Conservation (phyloP, 2,888 invertebrate species). For the Caenorhabditis drosophilae region DNA sequence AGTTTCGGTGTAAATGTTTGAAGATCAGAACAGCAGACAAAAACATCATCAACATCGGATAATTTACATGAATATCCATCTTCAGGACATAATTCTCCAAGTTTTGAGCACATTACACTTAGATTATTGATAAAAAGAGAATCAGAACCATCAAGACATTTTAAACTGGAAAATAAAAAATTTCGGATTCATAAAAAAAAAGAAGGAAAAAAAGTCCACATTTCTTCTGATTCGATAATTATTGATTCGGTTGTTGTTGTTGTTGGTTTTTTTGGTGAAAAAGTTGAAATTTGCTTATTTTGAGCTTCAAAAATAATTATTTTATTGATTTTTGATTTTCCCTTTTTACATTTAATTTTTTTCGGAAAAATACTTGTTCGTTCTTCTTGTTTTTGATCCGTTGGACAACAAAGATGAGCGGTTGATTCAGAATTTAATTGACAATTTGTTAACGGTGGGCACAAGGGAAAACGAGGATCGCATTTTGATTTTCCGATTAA, state of each 20-base stretch:
- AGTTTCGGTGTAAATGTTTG: too few species aligned
- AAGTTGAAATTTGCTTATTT: background rate
- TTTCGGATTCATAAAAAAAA: background rate
- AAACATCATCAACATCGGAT: conserved; percentile 31
- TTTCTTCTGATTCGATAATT: too few species aligned
- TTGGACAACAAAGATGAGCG: conserved; percentile 21
- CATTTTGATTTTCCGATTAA: conserved; percentile 6
- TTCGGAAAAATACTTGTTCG: too few species aligned
- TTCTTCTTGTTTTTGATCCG: too few species aligned
- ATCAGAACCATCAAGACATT: conserved; percentile 32
- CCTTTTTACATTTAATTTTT: too few species aligned
- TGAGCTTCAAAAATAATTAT: background rate
- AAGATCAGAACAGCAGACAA: conserved; percentile 24
- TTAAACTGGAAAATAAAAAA: conserved; percentile 13
- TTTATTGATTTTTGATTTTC: background rate
- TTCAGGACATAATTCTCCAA: conserved; percentile 39
- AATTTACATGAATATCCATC: conserved; percentile 45
- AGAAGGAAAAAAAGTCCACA: too few species aligned
- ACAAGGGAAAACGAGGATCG: conserved; percentile 18
- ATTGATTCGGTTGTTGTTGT: too few species aligned
- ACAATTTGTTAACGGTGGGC: conserved; percentile 17
- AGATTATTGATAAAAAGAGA: conserved; percentile 30
- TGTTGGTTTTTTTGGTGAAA: background rate
- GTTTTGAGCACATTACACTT: conserved; percentile 36
- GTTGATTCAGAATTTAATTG: conserved; percentile 14